Evolutionary conservation across 2,888 invertebrate species (phyloP), one percentile per base, ranked within the genome.

Genomic region (Limenitis camilla): DNA sequence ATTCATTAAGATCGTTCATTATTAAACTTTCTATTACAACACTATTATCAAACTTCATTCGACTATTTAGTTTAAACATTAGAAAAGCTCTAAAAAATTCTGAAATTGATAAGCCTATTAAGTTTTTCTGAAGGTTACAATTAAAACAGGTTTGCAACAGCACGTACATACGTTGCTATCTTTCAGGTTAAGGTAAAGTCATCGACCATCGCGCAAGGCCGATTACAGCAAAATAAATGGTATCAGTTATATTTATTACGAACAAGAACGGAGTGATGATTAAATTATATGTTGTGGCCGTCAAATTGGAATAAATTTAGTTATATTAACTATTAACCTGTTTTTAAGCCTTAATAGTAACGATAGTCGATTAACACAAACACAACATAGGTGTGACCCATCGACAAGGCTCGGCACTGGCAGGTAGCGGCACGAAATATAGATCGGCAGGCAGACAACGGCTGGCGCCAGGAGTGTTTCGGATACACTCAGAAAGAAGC

Each of bases 401-500:
- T 30, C 30, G 31, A 36, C 35, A 40, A 29, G 19, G 45, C 36
- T 29, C 32, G 33, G 48, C 36, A 29, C 43, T 45, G 61, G 54
- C 59, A 63, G 62, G 59, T 61, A 62, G 56, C 52, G 56, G 40
- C 56, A 59, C 51, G 55, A 53, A 58, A 64, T 61, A 56, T 60
- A 58, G 61, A 61, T 55, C 61, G 54, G 57, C 59, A 53, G 55
- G 58, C 60, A 56, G 59, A 61, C 57, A 66, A 55, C 62, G 60
- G n/a, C n/a, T n/a, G 60, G 61, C 67, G 66, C 65, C 59, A 62
- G 53, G 67, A 64, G 63, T 63, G 68, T 61, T 61, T 68, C 67
- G 70, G 74, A 71, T 67, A 74, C 71, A 73, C 74, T 79, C 79
- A 67, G 81, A 78, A 73, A 79, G 81, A 78, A 78, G 80, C 81